Evolutionary conservation across 2,888 invertebrate species (phyloP).

Genomic region (Drosophila pegasa): DNA sequence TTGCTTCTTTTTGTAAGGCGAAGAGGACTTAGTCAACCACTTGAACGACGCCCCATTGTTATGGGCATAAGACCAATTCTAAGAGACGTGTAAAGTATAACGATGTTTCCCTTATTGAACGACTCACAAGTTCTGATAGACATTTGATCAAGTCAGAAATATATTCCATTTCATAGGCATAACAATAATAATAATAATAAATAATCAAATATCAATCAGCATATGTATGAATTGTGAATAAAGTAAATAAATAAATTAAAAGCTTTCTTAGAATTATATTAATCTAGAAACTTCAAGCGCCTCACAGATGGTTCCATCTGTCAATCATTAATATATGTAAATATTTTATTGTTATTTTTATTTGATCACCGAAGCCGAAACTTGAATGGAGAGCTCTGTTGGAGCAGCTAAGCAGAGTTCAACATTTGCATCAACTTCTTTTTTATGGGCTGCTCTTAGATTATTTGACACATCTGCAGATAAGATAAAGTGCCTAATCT

Average conservation of each 20-base stretch:
- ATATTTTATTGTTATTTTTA: not conserved
- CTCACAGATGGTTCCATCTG: not conserved
- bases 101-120: not conserved
- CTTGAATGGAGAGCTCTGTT: not conserved
- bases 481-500: conserved; percentile 23
- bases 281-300: not conserved
- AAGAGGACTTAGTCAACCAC: conserved; percentile 9
- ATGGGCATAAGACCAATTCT: conserved; percentile 6
- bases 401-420: not conserved
- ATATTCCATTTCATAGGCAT: too few species aligned
- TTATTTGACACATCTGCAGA: conserved; percentile 1
- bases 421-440: not conserved
- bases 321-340: not conserved
- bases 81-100: not conserved
- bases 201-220: not conserved
- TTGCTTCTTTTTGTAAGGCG: conserved; percentile 6
- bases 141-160: not conserved
- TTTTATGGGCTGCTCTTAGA: not conserved
- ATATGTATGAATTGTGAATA: too few species aligned
- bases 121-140: not conserved
- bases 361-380: not conserved
- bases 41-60: conserved; percentile 2
- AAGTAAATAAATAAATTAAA: not conserved
- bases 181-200: not conserved
- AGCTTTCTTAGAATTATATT: not conserved